Conservation (phyloP, 2,797 vertebrate genomes). For the Falco biarmicus region DNA sequence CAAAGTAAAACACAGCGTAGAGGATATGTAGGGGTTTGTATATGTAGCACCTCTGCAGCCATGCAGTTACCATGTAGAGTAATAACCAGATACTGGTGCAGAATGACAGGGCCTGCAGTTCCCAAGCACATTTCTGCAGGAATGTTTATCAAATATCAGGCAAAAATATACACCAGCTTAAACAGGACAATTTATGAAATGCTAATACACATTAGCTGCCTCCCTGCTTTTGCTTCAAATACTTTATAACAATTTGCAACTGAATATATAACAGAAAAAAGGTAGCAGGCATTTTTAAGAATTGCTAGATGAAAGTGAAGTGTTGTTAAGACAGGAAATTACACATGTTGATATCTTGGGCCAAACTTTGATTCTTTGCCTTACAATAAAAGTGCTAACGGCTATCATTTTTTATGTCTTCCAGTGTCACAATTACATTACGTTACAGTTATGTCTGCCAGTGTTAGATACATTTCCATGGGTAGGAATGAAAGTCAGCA, state of each 20-base stretch:
- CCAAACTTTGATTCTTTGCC: background rate
- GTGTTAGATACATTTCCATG: background rate
- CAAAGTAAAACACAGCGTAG: background rate
- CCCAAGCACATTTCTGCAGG: background rate
- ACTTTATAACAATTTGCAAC: background rate
- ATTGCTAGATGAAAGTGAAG: background rate
- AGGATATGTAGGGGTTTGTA: background rate
- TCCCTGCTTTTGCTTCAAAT: background rate
- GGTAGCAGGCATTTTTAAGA: background rate
- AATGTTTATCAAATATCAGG: background rate
- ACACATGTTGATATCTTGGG: background rate
- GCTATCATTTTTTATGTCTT: background rate
- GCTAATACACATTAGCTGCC: background rate
- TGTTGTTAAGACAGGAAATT: conserved; percentile 25
- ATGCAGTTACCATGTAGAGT: background rate
- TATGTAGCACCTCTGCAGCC: background rate
- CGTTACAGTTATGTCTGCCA: background rate
- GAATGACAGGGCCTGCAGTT: background rate
- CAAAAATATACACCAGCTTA: background rate
- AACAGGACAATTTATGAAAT: background rate
- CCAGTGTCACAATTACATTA: background rate
- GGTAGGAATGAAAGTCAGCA: background rate
- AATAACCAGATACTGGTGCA: background rate
- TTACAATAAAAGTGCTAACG: conserved; percentile 18
- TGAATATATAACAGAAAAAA: background rate